A percentile compares a stretch with the other conserved stretches of the same genome.
Conservation (phyloP, 2,888 invertebrate species). For the Spialia ferax region DNA sequence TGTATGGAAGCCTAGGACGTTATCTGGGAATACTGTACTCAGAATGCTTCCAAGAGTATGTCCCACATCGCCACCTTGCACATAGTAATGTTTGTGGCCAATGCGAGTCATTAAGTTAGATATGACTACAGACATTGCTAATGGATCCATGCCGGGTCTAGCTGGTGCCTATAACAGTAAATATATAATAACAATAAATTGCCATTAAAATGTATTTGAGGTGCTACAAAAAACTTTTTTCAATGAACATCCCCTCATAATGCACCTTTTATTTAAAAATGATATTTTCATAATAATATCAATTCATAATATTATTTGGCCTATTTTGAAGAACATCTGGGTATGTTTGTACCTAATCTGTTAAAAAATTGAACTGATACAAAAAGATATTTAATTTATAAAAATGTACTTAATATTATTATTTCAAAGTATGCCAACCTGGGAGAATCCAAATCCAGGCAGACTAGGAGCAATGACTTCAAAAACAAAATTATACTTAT, state of each 20-base stretch:
- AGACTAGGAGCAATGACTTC: conserved; percentile 90
- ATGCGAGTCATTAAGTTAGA: conserved; percentile 90
- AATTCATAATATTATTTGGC: no score
- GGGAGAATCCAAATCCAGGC: conserved; percentile 90
- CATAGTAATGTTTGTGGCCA: conserved; percentile 88
- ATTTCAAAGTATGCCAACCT: conserved; percentile 70
- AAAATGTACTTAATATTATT: neutral
- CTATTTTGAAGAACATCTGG: no score
- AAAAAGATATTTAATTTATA: no score
- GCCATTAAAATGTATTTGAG: no score
- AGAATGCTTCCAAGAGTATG: conserved; percentile 85
- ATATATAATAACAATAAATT: no score
- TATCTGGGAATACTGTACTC: conserved; percentile 87
- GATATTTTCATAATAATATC: no score
- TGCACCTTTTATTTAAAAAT: no score
- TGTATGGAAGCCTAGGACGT: conserved; percentile 83
- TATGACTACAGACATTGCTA: conserved; percentile 86
- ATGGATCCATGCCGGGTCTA: conserved; percentile 86
- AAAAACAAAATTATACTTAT: conserved; percentile 87
- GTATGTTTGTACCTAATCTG: no score
- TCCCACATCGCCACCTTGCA: conserved; percentile 93
- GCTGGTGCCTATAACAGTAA: conserved; percentile 66
- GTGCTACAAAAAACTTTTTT: no score
- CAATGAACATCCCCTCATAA: no score
- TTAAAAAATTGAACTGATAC: no score